Evolutionary conservation across 1,140 invertebrate genomes (phyloP).

Genomic region (Sycophaga agraensis): DNA sequence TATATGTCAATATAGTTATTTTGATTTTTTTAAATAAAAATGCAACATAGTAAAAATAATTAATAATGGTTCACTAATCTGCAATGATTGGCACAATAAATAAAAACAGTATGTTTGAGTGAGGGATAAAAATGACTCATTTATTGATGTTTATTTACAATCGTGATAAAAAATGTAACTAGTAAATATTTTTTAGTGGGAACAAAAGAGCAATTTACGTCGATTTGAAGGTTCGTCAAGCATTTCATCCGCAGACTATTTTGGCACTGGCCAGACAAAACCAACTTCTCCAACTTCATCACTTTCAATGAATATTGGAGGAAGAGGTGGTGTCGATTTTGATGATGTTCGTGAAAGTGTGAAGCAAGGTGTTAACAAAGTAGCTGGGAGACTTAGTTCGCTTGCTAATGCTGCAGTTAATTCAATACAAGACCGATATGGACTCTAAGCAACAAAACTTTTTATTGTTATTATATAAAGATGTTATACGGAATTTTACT

Average conservation of each 20-base stretch:
- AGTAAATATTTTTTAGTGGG: conserved; percentile 56
- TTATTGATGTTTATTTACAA: conserved; percentile 14
- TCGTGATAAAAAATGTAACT: conserved; percentile 1
- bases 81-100: too few relatives aligned
- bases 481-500: conserved; percentile 24
- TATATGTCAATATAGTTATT: too few relatives aligned
- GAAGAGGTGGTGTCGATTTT: conserved; percentile 63
- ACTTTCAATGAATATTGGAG: conserved; percentile 43
- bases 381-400: conserved; percentile 90
- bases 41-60: too few relatives aligned
- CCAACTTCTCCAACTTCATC: conserved; percentile 45
- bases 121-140: too few relatives aligned
- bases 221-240: conserved; percentile 87
- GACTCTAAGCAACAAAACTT: conserved; percentile 41
- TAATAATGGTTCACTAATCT: too few relatives aligned
- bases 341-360: conserved; percentile 97
- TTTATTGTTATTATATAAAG: conserved; percentile 25
- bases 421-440: conserved; percentile 76
- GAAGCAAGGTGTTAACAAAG: conserved; percentile 92
- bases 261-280: conserved; percentile 66
- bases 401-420: conserved; percentile 93
- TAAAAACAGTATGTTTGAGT: too few relatives aligned
- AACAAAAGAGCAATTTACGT: conserved; percentile 68
- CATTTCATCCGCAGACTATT: conserved; percentile 96
- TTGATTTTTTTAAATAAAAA: too few relatives aligned